Conservation (phyloP, 2,797 vertebrate genomes). For the Phoxinus dragarum region DNA sequence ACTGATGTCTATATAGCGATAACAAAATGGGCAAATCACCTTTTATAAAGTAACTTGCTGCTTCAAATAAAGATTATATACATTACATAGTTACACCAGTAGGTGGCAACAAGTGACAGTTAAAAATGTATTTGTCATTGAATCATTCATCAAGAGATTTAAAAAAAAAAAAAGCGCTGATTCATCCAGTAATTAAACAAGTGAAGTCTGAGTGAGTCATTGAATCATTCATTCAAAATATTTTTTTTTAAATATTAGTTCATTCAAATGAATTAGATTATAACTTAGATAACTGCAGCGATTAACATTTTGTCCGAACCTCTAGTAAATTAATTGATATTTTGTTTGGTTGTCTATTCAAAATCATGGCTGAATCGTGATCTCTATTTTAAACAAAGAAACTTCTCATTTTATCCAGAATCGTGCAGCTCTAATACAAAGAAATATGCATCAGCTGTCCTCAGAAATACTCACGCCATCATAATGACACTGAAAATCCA, state of each 20-base stretch:
- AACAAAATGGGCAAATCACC: background rate
- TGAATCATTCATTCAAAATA: background rate
- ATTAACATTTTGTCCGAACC: background rate
- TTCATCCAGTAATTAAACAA: background rate
- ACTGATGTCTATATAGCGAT: background rate
- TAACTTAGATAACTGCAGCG: background rate
- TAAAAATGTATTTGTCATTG: background rate
- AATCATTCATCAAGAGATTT: background rate
- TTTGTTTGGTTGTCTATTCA: background rate
- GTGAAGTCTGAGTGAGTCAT: background rate
- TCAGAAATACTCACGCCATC: constrained; percentile 94
- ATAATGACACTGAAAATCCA: constrained; percentile 98
- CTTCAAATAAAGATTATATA: background rate
- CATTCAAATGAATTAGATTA: background rate
- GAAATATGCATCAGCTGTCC: background rate
- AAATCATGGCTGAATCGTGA: background rate
- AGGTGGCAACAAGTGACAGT: background rate
- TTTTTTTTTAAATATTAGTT: background rate
- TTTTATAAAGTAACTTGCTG: background rate
- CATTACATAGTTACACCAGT: background rate
- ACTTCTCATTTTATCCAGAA: background rate
- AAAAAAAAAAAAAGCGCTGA: background rate
- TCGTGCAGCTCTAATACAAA: background rate
- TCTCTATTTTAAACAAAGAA: background rate
- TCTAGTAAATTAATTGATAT: background rate